Evolutionary conservation across 2,797 vertebrate species (phyloP).

Genomic region (Orestias chungarensis): DNA sequence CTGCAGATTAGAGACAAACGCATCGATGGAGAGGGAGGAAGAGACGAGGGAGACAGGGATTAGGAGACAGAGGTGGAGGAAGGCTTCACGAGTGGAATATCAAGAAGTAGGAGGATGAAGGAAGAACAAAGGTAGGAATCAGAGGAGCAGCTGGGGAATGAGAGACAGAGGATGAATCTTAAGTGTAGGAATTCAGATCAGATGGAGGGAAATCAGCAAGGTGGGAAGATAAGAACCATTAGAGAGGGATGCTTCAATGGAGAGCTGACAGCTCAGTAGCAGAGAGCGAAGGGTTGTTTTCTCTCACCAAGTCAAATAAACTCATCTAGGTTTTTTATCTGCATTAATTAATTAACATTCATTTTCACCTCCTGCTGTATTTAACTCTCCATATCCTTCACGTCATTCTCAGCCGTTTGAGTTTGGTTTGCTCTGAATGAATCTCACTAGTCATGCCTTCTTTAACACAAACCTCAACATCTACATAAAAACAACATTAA

Average conservation of each 20-base stretch:
- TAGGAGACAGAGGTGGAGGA: constrained; percentile 64
- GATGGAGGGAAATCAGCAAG: constrained; percentile 22
- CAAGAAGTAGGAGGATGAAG: constrained; percentile 58
- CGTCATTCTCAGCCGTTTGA: too few relatives aligned
- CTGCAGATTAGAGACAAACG: constrained; percentile 27
- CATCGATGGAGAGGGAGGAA: constrained; percentile 27
- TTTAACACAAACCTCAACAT: too few relatives aligned
- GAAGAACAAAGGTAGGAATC: constrained; percentile 52
- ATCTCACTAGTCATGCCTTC: too few relatives aligned
- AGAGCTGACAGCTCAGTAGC: background rate
- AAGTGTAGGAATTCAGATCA: constrained; percentile 60
- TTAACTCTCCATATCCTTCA: too few relatives aligned
- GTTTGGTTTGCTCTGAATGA: too few relatives aligned
- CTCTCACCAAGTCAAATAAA: too few relatives aligned
- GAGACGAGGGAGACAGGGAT: constrained; percentile 50
- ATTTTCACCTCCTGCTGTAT: too few relatives aligned
- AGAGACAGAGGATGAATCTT: constrained; percentile 68
- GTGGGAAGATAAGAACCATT: constrained; percentile 1
- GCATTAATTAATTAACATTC: too few relatives aligned
- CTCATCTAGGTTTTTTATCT: too few relatives aligned
- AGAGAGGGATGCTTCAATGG: constrained; percentile 9
- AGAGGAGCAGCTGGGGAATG: constrained; percentile 33
- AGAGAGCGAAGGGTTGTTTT: constrained; percentile 14
- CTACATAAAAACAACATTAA: too few relatives aligned
- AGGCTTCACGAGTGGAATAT: constrained; percentile 67